Conservation (phyloP, 2,888 invertebrate species). For the Cremastinae sp. region DNA sequence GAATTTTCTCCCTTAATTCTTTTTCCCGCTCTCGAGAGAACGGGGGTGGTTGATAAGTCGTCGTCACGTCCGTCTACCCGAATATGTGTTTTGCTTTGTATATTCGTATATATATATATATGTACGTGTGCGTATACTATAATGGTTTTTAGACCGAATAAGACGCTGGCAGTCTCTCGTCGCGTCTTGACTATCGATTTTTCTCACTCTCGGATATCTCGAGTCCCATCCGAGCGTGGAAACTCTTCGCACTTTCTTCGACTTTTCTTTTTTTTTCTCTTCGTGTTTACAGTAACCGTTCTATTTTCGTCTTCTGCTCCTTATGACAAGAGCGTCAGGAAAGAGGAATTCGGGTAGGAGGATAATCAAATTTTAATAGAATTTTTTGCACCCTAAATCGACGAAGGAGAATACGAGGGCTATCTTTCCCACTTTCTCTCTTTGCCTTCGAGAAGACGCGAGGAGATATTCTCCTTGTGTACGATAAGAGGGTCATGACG, state of each 20-base stretch:
- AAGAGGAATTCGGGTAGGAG: too few species aligned
- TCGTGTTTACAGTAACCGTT: too few species aligned
- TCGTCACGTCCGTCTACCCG: background rate
- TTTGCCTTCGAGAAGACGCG: too few species aligned
- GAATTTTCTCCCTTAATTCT: constrained; percentile 23
- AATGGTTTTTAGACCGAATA: constrained; percentile 1
- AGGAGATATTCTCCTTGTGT: too few species aligned
- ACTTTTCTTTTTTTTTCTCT: background rate
- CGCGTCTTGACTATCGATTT: constrained; percentile 35
- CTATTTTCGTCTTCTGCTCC: too few species aligned
- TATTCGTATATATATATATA: too few species aligned
- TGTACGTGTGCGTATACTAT: too few species aligned
- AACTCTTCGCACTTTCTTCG: constrained; percentile 3
- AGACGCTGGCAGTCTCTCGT: background rate
- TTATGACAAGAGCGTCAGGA: too few species aligned
- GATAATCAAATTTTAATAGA: too few species aligned
- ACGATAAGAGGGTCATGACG: background rate
- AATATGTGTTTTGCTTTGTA: background rate
- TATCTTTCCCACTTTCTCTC: too few species aligned
- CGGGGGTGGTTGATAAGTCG: constrained; percentile 5
- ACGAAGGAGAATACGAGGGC: too few species aligned
- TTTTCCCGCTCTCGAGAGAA: constrained; percentile 12
- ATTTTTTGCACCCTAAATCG: too few species aligned
- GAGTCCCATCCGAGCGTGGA: constrained; percentile 9
- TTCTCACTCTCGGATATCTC: constrained; percentile 18